Evolutionary conservation across 2,797 vertebrate species (phyloP).

Genomic region (Pseudochaenichthys georgianus): DNA sequence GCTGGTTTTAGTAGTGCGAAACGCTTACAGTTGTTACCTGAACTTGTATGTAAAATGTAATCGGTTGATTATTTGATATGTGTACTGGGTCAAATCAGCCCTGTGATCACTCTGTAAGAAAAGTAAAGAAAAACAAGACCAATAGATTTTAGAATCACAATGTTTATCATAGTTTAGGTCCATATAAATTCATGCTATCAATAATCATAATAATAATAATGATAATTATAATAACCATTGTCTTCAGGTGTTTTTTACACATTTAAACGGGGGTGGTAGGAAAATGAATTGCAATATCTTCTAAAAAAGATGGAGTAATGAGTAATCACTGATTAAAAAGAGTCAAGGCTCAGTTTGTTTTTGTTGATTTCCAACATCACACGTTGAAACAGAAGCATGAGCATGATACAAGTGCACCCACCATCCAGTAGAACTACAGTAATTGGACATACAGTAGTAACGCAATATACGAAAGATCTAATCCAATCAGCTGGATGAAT

Average conservation of each 20-base stretch:
- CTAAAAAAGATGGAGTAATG: neutral
- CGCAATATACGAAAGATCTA: constrained; percentile 51
- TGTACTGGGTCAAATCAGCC: neutral
- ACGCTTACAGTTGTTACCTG: neutral
- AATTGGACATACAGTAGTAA: constrained; percentile 51
- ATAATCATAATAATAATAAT: constrained; percentile 72
- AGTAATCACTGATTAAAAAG: constrained; percentile 27
- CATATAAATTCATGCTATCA: constrained; percentile 85
- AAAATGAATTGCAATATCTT: constrained; percentile 21
- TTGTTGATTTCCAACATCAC: constrained; percentile 52
- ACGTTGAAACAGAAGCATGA: constrained; percentile 36
- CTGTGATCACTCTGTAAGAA: constrained; percentile 1
- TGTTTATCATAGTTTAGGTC: constrained; percentile 85
- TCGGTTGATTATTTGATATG: constrained; percentile 3
- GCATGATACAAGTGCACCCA: constrained; percentile 41
- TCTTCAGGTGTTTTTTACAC: constrained; percentile 26
- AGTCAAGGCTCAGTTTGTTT: constrained; percentile 60
- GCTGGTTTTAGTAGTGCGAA: neutral
- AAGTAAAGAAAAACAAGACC: constrained; percentile 37
- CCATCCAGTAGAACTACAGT: constrained; percentile 40
- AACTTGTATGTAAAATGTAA: neutral
- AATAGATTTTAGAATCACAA: constrained; percentile 76
- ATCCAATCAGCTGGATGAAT: constrained; percentile 63
- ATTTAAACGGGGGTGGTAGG: constrained; percentile 32
- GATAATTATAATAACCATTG: constrained; percentile 35